phyloP scores from a whole-genome alignment of 1,140 invertebrate genomes.

The Latrodectus geometricus region DNA sequence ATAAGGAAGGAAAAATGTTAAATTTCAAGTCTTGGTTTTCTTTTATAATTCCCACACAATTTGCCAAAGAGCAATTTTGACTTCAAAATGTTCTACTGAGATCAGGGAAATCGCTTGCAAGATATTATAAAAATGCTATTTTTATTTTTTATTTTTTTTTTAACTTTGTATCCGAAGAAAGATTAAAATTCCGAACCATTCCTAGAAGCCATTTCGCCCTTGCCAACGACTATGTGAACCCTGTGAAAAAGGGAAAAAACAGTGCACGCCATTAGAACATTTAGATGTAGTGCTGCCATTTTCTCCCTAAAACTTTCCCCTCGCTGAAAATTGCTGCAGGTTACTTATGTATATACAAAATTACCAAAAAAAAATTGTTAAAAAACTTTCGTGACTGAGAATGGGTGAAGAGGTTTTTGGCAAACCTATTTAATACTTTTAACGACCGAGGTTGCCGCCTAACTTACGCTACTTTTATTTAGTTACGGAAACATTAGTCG shows the following conservation, averaged over 20 bases:
- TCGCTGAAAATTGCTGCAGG: not conserved
- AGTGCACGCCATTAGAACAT: slow-evolving; percentile 52
- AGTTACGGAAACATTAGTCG: slow-evolving; percentile 41
- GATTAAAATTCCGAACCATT: slow-evolving; percentile 57
- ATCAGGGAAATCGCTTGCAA: not conserved
- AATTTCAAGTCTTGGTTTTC: not conserved
- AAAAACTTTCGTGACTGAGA: slow-evolving; percentile 47
- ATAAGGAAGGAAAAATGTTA: not conserved
- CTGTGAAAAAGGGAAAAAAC: slow-evolving; percentile 8
- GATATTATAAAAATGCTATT: not conserved
- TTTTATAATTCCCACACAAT: slow-evolving; percentile 27
- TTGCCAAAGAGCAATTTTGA: slow-evolving; percentile 22
- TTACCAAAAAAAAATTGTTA: slow-evolving; percentile 21
- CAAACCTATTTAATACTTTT: slow-evolving; percentile 39
- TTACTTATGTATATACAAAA: not conserved
- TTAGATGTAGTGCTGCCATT: slow-evolving; percentile 47
- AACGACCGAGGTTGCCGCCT: not conserved
- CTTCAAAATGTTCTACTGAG: slow-evolving; percentile 13
- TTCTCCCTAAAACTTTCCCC: slow-evolving; percentile 24
- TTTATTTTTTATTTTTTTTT: not conserved
- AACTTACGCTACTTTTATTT: slow-evolving; percentile 48
- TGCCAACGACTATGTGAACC: slow-evolving; percentile 23
- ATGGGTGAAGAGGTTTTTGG: slow-evolving; percentile 33
- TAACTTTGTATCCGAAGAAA: slow-evolving; percentile 3
- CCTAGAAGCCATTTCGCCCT: slow-evolving; percentile 40